Conservation (phyloP, 2,113 vertebrate species). For the Nothocercus julius region DNA sequence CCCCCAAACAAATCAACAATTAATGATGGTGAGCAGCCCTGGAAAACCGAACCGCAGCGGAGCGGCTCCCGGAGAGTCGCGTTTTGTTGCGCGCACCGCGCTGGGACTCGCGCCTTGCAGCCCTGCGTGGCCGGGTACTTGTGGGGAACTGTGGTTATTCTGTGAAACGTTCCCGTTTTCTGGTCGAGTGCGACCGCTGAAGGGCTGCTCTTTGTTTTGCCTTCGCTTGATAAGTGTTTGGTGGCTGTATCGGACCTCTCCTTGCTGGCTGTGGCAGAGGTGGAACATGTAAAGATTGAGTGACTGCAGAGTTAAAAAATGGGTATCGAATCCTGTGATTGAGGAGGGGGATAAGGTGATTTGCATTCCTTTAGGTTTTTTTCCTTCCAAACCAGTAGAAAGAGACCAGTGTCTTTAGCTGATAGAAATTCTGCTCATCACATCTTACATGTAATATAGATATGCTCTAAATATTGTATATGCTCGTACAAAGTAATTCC, state of each 20-base stretch:
- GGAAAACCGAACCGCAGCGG: not conserved
- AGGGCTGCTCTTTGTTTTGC: slow-evolving; percentile 50
- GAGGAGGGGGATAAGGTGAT: not conserved
- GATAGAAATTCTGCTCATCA: not conserved
- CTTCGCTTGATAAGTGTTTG: slow-evolving; percentile 4
- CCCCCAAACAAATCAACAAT: slow-evolving; percentile 46
- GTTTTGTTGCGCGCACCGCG: not conserved
- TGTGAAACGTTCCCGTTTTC: not conserved
- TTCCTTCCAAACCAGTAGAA: not conserved
- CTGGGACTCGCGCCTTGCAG: not conserved
- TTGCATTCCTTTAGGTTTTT: not conserved
- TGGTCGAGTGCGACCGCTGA: not conserved
- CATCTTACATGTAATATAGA: not conserved
- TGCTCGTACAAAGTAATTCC: not conserved
- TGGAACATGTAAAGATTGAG: not conserved
- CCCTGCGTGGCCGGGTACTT: not conserved
- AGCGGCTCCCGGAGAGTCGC: not conserved
- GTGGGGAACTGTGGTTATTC: not conserved
- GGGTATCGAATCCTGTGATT: not conserved
- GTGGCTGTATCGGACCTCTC: not conserved
- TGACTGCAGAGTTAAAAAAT: not conserved
- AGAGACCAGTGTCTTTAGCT: not conserved
- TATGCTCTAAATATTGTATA: not conserved
- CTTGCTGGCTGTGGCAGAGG: not conserved
- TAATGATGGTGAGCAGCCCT: slow-evolving; percentile 17